Evolutionary conservation across 2,797 vertebrate species (phyloP), one percentile per base, ranked within the genome.

Genomic region (Acanthurus tractus): DNA sequence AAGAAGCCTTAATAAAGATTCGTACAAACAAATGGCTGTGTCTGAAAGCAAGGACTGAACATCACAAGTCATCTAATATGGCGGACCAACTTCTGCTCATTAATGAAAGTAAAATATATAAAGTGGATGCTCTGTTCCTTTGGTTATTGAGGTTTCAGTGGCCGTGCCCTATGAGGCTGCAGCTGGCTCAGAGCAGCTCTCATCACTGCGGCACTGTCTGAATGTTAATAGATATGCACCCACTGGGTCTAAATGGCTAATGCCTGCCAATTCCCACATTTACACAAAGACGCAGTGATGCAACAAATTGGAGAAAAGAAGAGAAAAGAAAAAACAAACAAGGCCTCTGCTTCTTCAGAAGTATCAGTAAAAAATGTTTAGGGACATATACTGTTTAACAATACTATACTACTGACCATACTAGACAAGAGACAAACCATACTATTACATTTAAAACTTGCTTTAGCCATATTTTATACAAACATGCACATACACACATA

Each of bases 181-280:
- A 93, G 85, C 84, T 91, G 86, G 84, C 83, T 82, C 75, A 68
- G 70, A 79, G 81, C 84, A 78, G 86, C 84, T 83, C 87, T 86
- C 90, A 89, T 87, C 86, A 54, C 82, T 81, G 89, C 76, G 75
- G 85, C 90, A 67, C 93, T 73, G 78, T 66, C 76, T 84, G 92
- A 90, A 95, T 93, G 81, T 92, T 92, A 94, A 95, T 89, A 89
- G 86, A 87, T 88, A 62, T 79, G 75, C 75, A 85, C 86, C 86
- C 85, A 81, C 87, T 82, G 85, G 70, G 81, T 76, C 74, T 87
- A 70, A 77, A 78, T 63, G 78, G 81, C 76, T 50, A 52, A 64
- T 63, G 81, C 72, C 70, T 88, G 87, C 90, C 88, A 88, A 78
- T 89, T 90, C 80, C 86, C 79, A 85, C 84, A 88, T 87, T 82